Base-by-base conservation (phyloP, 2,888 invertebrate species). In the Hemaris fuciformis region DNA sequence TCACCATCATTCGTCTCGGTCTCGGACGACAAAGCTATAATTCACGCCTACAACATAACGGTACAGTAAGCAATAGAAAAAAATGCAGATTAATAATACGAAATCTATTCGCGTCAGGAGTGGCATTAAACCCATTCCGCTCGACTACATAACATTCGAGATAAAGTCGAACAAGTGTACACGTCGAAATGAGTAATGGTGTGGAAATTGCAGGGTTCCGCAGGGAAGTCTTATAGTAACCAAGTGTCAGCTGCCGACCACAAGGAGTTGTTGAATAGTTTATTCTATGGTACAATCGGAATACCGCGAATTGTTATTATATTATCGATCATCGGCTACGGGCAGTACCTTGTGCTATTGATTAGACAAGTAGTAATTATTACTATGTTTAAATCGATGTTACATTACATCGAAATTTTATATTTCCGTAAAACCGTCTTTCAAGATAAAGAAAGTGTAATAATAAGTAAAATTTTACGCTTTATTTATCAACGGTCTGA, bases 31-130 rank as follows among this genome's bases (percentile, higher is more conserved):
- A 62, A 23, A 53, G 48, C 66, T 63, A 67, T 67, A 71, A 64
- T 67, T 67, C 66, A 67, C 74, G 59, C 73, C 67, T 61, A 69
- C 64, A 8, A 59, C 68, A 64, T 73, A 75, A 72, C 73, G 69
- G 73, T 67, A 62, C 61, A 42, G 53, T 64, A 38, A 43, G 62
- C 58, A 73, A 67, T 64, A 61, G 59, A 71, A 68, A n/a, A n/a
- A 70, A 66, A 66, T 45, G 45, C 61, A 61, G 59, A 64, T 66
- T 68, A 67, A 68, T 67, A 65, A 68, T 69, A 67, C 66, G 15
- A 65, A 70, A 70, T 62, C 72, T 61, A 66, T 73, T 61, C 64
- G 23, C 48, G 45, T 48, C 41, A 18, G 46, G 38, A 41, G 43
- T 57, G 41, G 57, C 41, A 48, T 57, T 57, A 57, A 63, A 63